Evolutionary conservation across 1,140 invertebrate genomes (phyloP).

Genomic region (Drosophila melanica): DNA sequence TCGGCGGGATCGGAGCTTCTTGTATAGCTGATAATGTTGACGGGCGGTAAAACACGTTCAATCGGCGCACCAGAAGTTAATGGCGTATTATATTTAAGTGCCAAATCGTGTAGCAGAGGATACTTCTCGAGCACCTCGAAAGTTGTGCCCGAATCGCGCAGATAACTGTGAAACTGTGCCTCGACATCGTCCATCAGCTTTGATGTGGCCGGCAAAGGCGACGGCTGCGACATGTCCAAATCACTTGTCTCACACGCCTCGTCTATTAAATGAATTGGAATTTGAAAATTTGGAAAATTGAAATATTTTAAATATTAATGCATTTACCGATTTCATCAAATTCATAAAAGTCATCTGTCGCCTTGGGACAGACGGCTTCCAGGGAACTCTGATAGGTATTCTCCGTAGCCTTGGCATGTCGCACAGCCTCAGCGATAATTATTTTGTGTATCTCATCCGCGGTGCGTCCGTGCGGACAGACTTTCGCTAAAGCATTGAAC

Average conservation of each 20-base stretch:
- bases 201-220: constrained; percentile 11
- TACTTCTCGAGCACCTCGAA: constrained; percentile 35
- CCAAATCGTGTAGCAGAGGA: constrained; percentile 32
- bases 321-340: constrained; percentile 34
- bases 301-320: too few species aligned
- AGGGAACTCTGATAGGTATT: background rate
- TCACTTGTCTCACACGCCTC: constrained; percentile 16
- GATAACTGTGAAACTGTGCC: constrained; percentile 28
- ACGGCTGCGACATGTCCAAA: constrained; percentile 23
- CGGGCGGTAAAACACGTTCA: constrained; percentile 7
- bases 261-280: background rate
- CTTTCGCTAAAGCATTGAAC: constrained; percentile 26
- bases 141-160: constrained; percentile 23
- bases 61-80: constrained; percentile 21
- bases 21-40: constrained; percentile 13
- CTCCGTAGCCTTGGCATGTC: constrained; percentile 29
- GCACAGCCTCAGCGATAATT: constrained; percentile 22
- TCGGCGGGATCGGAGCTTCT: constrained; percentile 4
- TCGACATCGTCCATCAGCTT: constrained; percentile 23
- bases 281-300: too few species aligned
- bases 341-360: constrained; percentile 39
- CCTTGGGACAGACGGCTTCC: background rate
- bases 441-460: constrained; percentile 28
- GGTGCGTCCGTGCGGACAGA: constrained; percentile 7
- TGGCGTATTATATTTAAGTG: constrained; percentile 38